These are phyloP conservation scores for Ophion slaviceki DNA, from an alignment of 2,888 invertebrate genomes.

Conservation along the genomic window DNA sequence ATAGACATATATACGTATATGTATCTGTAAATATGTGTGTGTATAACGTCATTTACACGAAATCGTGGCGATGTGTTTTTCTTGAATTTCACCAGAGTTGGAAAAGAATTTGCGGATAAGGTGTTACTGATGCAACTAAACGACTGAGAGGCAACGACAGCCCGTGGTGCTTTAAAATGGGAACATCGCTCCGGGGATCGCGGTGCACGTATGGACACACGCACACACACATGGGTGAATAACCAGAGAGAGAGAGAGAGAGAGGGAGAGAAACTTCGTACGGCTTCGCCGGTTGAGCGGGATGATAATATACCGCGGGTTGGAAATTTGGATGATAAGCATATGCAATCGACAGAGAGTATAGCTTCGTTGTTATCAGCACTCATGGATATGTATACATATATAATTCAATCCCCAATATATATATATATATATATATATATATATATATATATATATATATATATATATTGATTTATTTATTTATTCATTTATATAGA, in stretches of 20 bases:
- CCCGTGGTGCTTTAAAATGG: constrained; percentile 58
- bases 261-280: constrained; percentile 36
- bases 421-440: neutral
- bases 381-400: neutral
- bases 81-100: neutral
- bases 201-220: constrained; percentile 29
- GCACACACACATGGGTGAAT: neutral
- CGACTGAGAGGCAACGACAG: constrained; percentile 55
- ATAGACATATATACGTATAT: neutral
- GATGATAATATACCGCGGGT: constrained; percentile 26
- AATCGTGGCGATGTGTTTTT: neutral
- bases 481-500: too few species aligned
- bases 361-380: constrained; percentile 51
- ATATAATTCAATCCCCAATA: too few species aligned
- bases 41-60: neutral
- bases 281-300: constrained; percentile 54
- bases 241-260: constrained; percentile 2
- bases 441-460: too few species aligned
- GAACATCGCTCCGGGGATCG: constrained; percentile 61
- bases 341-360: constrained; percentile 45
- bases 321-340: constrained; percentile 60
- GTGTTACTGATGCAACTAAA: constrained; percentile 52
- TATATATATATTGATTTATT: too few species aligned
- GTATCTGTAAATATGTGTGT: neutral
- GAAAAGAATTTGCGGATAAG: constrained; percentile 37